Percentiles rank a stretch among this genome's conserved stretches.
These are phyloP conservation scores for Helicoverpa zea DNA, from an alignment of 1,140 invertebrate species.

Conservation along the genomic window DNA sequence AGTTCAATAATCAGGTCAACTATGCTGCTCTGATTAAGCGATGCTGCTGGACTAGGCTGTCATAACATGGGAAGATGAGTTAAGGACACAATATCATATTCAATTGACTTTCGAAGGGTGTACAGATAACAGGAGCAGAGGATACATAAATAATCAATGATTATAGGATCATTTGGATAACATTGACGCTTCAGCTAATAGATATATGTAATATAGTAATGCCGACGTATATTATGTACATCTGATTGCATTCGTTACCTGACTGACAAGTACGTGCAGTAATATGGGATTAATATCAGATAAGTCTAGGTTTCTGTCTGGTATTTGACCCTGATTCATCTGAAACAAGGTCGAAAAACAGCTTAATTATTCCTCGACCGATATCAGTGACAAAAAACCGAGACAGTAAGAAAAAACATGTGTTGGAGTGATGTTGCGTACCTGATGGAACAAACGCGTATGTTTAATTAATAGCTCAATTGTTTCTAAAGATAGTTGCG, in stretches of 20 bases:
- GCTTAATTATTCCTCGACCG: slow-evolving; percentile 23
- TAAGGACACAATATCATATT: too few relatives aligned
- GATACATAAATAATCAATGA: too few relatives aligned
- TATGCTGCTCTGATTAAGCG: not conserved
- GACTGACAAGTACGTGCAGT: not conserved
- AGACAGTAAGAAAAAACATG: slow-evolving; percentile 12
- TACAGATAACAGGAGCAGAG: too few relatives aligned
- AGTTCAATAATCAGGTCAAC: not conserved
- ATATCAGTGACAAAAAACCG: slow-evolving; percentile 19
- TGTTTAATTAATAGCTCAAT: slow-evolving; percentile 16
- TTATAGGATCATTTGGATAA: not conserved
- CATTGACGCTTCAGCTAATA: not conserved
- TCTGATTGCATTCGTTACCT: slow-evolving; percentile 5
- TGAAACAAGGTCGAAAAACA: slow-evolving; percentile 33
- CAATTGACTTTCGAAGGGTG: too few relatives aligned
- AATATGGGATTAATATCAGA: slow-evolving; percentile 14
- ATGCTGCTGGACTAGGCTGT: not conserved
- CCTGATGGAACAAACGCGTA: not conserved
- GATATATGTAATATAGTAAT: too few relatives aligned
- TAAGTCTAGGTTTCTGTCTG: slow-evolving; percentile 13
- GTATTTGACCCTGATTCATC: slow-evolving; percentile 2
- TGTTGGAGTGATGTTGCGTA: slow-evolving; percentile 20
- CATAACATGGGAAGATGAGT: too few relatives aligned
- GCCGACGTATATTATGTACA: too few relatives aligned
- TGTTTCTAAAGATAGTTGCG: slow-evolving; percentile 20